Evolutionary conservation across 2,797 vertebrate species (phyloP), one percentile per base, ranked within the genome.

Genomic region (Neosilurus mollespiculum): DNA sequence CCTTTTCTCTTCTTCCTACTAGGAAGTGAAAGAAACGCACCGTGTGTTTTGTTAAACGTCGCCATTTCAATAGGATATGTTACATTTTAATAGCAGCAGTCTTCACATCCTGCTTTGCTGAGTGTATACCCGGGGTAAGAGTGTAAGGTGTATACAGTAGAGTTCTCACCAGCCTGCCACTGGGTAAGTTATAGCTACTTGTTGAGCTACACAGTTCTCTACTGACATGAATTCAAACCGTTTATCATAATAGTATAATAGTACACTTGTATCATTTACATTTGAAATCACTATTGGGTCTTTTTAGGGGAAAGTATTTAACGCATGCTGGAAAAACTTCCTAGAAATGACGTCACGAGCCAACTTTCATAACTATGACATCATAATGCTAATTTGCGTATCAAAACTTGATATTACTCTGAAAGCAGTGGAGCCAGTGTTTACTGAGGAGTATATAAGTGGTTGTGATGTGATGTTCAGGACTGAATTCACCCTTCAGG

Each of bases 1-100:
- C 53, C 22, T 24, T 64, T 1, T 2, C 7, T 14, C 66, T 7
- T 82, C 20, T 6, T 56, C 16, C 1, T n/a, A 26, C 49, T 7
- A 77, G 81, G 81, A 83, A 83, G 81, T 77, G 64, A 83, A 67
- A 77, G 22, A 26, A 18, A 43, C 7, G 49, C 8, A 20, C 51
- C 6, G 2, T 43, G 2, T 43, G 61, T 58, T 34, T 82, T 62
- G 9, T 20, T 56, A 6, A 26, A 0, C 30, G 61, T 76, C 72
- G 72, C 71, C 81, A 76, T 82, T 82, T 67, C 71, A 66, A 61
- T 49, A 2, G 37, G 37, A 43, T 6, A 43, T 49, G 59, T 62
- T 34, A 24, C 2, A 10, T 18, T 53, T 53, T 22, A 77, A n/a
- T 18, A 34, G 20, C 56, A 77, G 73, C 7, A 81, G 16, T 2